Conservation (phyloP, 1,140 invertebrate species). For the Ceratina calcarata region DNA sequence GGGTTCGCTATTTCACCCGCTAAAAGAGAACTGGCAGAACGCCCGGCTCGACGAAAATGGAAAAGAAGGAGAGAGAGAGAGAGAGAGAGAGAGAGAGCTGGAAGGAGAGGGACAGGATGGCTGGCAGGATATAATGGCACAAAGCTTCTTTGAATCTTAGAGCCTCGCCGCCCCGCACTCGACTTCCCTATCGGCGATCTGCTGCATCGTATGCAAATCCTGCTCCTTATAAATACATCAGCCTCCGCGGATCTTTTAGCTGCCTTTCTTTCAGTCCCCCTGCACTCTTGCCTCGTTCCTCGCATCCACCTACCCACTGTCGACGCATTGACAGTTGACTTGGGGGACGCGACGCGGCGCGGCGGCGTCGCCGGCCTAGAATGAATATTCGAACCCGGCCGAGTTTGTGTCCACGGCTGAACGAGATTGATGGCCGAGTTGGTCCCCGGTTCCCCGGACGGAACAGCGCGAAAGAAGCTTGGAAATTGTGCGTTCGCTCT, state of each 20-base stretch:
- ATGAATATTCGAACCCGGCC: constrained; percentile 40
- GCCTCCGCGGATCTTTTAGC: constrained; percentile 75
- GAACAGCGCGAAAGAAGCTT: neutral
- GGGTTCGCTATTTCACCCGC: constrained; percentile 48
- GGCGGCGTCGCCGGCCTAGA: constrained; percentile 20
- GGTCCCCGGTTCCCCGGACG: neutral
- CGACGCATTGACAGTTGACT: constrained; percentile 49
- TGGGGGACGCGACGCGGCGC: constrained; percentile 11
- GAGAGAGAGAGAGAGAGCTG: neutral
- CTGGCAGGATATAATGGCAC: constrained; percentile 78
- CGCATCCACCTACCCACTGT: constrained; percentile 56
- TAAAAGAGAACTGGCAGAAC: constrained; percentile 51
- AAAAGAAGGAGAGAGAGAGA: neutral
- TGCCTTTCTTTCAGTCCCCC: constrained; percentile 50
- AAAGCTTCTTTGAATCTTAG: constrained; percentile 80
- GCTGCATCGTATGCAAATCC: constrained; percentile 81
- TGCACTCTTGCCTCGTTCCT: constrained; percentile 35
- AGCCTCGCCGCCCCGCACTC: constrained; percentile 69
- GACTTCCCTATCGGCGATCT: constrained; percentile 78
- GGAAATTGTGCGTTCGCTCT: neutral
- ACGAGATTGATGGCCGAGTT: constrained; percentile 25
- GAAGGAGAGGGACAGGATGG: constrained; percentile 50
- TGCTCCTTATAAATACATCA: constrained; percentile 81
- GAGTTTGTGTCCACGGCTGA: constrained; percentile 19
- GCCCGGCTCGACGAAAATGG: constrained; percentile 32